These are phyloP conservation scores for Papilio aristodemus DNA, from an alignment of 1,140 invertebrate species.

Conservation along the genomic window DNA sequence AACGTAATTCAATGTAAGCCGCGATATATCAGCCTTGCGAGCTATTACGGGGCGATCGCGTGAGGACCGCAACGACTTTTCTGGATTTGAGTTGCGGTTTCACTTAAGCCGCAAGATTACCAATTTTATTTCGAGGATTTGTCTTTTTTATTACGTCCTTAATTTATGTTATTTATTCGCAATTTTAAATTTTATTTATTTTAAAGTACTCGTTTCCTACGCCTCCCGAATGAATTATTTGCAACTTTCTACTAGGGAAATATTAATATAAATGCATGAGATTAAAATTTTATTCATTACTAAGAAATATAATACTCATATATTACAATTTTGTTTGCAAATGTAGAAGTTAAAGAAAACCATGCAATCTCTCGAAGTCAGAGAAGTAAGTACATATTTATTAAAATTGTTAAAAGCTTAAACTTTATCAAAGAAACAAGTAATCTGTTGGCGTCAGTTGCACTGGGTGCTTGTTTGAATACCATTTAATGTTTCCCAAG, in stretches of 20 bases:
- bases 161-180: neutral
- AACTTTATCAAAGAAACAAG: conserved; percentile 13
- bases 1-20: conserved; percentile 27
- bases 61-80: conserved; percentile 39
- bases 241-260: too few relatives aligned
- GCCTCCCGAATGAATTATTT: too few relatives aligned
- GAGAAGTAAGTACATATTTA: neutral
- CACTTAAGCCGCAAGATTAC: conserved; percentile 27
- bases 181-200: neutral
- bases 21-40: conserved; percentile 33
- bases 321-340: too few relatives aligned
- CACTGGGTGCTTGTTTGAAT: conserved; percentile 32
- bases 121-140: conserved; percentile 25
- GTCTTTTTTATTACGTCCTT: conserved; percentile 5
- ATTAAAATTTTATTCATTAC: too few relatives aligned
- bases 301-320: too few relatives aligned
- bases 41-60: conserved; percentile 40
- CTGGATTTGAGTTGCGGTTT: conserved; percentile 35
- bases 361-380: too few relatives aligned
- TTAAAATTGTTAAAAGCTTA: neutral
- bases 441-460: conserved; percentile 2
- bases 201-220: too few relatives aligned
- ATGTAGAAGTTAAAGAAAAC: too few relatives aligned
- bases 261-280: too few relatives aligned
- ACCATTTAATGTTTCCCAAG: conserved; percentile 34